Conservation (phyloP, 2,888 invertebrate species). For the Abscondita cerata region DNA sequence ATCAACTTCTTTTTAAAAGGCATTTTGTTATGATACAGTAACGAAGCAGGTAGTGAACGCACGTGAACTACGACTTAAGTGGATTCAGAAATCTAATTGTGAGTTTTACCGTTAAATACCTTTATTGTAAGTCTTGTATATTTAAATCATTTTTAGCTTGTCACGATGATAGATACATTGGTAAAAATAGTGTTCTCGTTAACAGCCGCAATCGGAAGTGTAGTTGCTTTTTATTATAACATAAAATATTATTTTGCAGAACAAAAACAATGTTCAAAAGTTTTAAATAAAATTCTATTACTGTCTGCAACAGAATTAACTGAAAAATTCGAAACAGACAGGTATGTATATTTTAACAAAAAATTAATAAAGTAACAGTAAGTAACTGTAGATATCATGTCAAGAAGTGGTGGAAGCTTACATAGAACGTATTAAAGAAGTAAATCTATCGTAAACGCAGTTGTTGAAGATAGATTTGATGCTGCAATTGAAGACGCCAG, state of each 20-base stretch:
- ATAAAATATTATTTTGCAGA: conserved; percentile 14
- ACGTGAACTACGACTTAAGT: too few relatives aligned
- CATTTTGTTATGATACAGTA: too few relatives aligned
- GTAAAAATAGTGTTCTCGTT: too few relatives aligned
- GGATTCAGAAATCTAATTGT: too few relatives aligned
- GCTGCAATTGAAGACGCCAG: conserved; percentile 78
- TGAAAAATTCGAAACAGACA: conserved; percentile 73
- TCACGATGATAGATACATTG: too few relatives aligned
- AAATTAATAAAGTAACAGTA: not conserved
- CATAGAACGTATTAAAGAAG: conserved; percentile 77
- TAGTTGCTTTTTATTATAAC: not conserved
- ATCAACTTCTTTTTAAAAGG: too few relatives aligned
- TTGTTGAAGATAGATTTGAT: conserved; percentile 80
- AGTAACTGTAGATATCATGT: conserved; percentile 67
- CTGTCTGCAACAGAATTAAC: conserved; percentile 58
- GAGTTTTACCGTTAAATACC: too few relatives aligned
- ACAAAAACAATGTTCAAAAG: conserved; percentile 14
- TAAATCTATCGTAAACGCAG: conserved; percentile 80
- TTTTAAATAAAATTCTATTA: conserved; percentile 18
- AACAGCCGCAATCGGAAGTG: too few relatives aligned
- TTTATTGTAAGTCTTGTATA: too few relatives aligned
- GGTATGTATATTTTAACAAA: conserved; percentile 57
- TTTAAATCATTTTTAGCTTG: too few relatives aligned
- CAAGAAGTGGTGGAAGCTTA: conserved; percentile 75
- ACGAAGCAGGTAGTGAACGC: too few relatives aligned